Evolutionary conservation across 1,140 invertebrate genomes (phyloP).

Genomic region (Phymastichus coffea): DNA sequence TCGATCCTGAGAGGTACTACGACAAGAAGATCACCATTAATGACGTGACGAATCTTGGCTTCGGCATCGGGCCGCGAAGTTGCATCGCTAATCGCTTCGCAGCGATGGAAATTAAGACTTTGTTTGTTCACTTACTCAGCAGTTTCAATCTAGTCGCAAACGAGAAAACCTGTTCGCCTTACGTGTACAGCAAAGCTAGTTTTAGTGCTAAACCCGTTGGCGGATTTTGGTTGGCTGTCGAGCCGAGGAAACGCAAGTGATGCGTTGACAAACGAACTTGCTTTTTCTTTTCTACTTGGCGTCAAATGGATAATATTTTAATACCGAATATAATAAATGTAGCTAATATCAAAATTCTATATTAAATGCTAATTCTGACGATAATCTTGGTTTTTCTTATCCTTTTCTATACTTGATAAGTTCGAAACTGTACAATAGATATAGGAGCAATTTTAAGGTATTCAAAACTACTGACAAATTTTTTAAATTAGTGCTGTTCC

Average conservation of each 20-base stretch:
- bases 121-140: conserved; percentile 19
- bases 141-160: conserved; percentile 21
- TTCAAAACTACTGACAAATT: too few species aligned
- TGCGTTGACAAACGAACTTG: too few species aligned
- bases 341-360: too few species aligned
- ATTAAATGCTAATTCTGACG: conserved; percentile 23
- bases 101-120: conserved; percentile 19
- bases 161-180: conserved; percentile 19
- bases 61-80: conserved; percentile 36
- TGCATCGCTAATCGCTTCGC: conserved; percentile 37
- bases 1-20: conserved; percentile 59
- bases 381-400: too few species aligned
- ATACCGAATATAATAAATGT: too few species aligned
- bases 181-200: conserved; percentile 1
- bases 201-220: background rate
- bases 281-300: too few species aligned
- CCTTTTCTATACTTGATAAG: too few species aligned
- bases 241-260: conserved; percentile 17
- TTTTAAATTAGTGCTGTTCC: too few species aligned
- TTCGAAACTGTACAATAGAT: too few species aligned
- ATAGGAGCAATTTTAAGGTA: too few species aligned
- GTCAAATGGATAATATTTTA: too few species aligned
- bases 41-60: conserved; percentile 38
- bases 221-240: conserved; percentile 26
- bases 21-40: conserved; percentile 39